A percentile compares a stretch with the other conserved stretches of the same genome.
Conservation (phyloP, 2,113 vertebrate genomes). For the Lycocorax pyrrhopterus region DNA sequence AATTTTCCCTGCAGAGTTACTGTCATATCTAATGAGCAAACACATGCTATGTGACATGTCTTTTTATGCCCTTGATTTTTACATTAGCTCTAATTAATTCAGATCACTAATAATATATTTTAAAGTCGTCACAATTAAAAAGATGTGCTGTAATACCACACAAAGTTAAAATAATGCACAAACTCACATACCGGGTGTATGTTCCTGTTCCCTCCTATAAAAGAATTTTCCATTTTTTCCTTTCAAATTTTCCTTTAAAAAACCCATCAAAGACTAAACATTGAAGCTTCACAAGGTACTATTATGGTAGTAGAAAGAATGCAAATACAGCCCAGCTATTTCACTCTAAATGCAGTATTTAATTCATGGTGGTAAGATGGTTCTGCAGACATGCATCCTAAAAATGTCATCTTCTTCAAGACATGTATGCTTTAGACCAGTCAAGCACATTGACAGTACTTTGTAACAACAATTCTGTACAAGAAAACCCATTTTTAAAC, state of each 20-base stretch:
- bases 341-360: not conserved
- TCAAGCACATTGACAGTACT: not conserved
- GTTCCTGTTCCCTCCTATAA: not conserved
- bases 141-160: not conserved
- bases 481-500: not conserved
- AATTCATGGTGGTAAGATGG: not conserved
- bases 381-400: not conserved
- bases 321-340: not conserved
- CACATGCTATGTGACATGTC: not conserved
- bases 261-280: not conserved
- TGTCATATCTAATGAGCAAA: constrained; percentile 39
- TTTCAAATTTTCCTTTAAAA: not conserved
- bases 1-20: constrained; percentile 21
- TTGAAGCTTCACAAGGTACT: not conserved
- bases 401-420: not conserved
- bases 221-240: not conserved
- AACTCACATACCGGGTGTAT: not conserved
- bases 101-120: constrained; percentile 17
- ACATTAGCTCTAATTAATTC: constrained; percentile 28
- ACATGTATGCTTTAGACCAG: not conserved
- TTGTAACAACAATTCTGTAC: not conserved
- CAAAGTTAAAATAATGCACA: not conserved
- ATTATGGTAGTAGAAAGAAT: not conserved
- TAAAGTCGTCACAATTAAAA: not conserved
- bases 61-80: constrained; percentile 35